phyloP scores from a whole-genome alignment of 2,113 vertebrate genomes.

The Dasyprocta punctata region DNA sequence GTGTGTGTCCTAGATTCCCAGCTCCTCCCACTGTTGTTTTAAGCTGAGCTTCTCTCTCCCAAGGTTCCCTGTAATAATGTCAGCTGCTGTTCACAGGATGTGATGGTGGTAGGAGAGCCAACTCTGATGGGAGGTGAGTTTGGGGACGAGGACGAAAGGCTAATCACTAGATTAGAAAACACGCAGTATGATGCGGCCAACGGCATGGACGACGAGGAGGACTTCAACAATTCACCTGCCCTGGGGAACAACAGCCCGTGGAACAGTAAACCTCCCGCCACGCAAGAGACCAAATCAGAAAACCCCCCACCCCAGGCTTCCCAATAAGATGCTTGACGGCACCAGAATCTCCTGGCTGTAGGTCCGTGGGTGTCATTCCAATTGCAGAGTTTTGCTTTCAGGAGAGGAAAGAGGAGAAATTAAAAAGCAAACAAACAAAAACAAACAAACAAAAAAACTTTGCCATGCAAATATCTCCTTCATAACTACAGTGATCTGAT shows the following conservation, averaged over 20 bases:
- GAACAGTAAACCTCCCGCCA: conserved; percentile 94
- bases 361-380: conserved; percentile 68
- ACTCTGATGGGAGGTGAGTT: conserved; percentile 99
- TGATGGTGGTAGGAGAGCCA: conserved; percentile 99
- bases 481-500: conserved; percentile 81
- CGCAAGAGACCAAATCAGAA: conserved; percentile 97
- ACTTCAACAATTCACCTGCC: conserved; percentile 97
- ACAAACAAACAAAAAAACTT: conserved; percentile 61
- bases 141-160: conserved; percentile 99
- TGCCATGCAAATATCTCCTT: conserved; percentile 82
- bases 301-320: conserved; percentile 96
- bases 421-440: neutral
- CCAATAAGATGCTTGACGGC: conserved; percentile 87
- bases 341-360: conserved; percentile 37
- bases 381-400: conserved; percentile 74
- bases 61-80: conserved; percentile 90
- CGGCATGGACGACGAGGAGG: conserved; percentile 98
- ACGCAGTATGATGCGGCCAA: conserved; percentile 99
- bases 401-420: conserved; percentile 34
- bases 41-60: conserved; percentile 88
- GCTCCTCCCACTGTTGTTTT: conserved; percentile 84
- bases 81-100: conserved; percentile 95
- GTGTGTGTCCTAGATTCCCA: conserved; percentile 77
- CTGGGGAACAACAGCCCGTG: conserved; percentile 97
- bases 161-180: conserved; percentile 99